Evolutionary conservation across 1,140 invertebrate species (phyloP).

Genomic region (Brachionus manjavacas): DNA sequence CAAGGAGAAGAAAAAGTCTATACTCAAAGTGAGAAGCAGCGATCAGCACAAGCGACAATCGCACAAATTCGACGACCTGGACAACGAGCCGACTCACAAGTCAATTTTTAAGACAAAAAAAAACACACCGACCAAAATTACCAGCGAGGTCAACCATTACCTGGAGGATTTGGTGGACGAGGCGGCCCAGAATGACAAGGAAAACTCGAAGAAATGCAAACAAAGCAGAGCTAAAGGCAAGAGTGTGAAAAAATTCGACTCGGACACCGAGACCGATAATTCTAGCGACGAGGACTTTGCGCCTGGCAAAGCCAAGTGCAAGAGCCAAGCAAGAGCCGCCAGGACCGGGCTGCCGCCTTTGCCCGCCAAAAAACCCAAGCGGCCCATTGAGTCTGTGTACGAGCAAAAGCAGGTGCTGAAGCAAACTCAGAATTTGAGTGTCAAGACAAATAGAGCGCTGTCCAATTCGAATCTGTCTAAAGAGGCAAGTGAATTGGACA

Average conservation of each 20-base stretch:
- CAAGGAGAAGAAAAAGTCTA: not conserved
- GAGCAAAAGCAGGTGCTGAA: not conserved
- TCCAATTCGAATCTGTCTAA: not conserved
- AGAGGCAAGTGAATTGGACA: not conserved
- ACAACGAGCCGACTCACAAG: not conserved
- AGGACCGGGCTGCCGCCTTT: not conserved
- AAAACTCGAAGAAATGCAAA: not conserved
- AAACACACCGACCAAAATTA: not conserved
- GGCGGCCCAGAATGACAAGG: not conserved
- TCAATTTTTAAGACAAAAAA: slow-evolving; percentile 6
- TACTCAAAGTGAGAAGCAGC: not conserved
- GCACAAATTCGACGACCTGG: not conserved
- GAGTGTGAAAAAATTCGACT: not conserved
- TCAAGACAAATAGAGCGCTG: not conserved
- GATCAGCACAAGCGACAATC: not conserved
- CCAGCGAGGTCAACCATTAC: not conserved
- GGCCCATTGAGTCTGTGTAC: slow-evolving; percentile 13
- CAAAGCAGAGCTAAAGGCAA: not conserved
- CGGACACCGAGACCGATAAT: not conserved
- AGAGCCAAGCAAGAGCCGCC: not conserved
- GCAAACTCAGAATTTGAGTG: not conserved
- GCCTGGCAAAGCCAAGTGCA: not conserved
- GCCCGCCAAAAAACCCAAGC: slow-evolving; percentile 4
- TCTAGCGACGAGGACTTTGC: not conserved
- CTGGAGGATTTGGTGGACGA: slow-evolving; percentile 7